Evolutionary conservation across 2,113 vertebrate species (phyloP).

Genomic region (Sitta europaea): DNA sequence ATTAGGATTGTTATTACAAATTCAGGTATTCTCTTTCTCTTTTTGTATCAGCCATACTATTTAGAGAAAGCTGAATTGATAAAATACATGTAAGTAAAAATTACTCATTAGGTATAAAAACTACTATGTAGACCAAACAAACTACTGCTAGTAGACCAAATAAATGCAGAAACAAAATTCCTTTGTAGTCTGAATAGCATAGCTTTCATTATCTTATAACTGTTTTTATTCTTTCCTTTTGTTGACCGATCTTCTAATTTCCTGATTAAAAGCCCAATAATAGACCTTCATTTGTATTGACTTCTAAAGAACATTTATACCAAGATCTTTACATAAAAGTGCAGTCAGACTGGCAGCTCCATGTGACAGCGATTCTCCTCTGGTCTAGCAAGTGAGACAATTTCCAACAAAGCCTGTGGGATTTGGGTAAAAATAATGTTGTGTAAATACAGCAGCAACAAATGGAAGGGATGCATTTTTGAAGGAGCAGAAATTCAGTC

Average conservation of each 20-base stretch:
- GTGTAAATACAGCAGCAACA: not conserved
- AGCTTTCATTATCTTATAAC: not conserved
- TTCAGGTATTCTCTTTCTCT: not conserved
- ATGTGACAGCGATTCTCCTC: not conserved
- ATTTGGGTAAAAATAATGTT: not conserved
- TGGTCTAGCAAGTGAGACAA: not conserved
- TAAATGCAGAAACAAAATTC: not conserved
- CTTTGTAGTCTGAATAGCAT: not conserved
- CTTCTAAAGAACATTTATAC: not conserved
- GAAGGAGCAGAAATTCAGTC: not conserved
- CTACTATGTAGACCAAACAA: not conserved
- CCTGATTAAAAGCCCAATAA: not conserved
- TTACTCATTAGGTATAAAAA: not conserved
- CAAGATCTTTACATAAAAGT: not conserved
- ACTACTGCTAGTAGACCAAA: not conserved
- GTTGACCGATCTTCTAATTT: not conserved
- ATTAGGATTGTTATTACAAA: not conserved
- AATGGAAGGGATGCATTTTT: not conserved
- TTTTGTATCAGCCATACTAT: not conserved
- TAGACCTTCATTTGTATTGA: not conserved
- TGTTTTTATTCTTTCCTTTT: not conserved
- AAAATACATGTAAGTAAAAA: not conserved
- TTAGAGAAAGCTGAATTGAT: not conserved
- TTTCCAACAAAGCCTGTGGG: not conserved
- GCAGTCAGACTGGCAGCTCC: not conserved